Evolutionary conservation across 2,797 vertebrate species (phyloP).

Genomic region (Hydrolagus colliei): DNA sequence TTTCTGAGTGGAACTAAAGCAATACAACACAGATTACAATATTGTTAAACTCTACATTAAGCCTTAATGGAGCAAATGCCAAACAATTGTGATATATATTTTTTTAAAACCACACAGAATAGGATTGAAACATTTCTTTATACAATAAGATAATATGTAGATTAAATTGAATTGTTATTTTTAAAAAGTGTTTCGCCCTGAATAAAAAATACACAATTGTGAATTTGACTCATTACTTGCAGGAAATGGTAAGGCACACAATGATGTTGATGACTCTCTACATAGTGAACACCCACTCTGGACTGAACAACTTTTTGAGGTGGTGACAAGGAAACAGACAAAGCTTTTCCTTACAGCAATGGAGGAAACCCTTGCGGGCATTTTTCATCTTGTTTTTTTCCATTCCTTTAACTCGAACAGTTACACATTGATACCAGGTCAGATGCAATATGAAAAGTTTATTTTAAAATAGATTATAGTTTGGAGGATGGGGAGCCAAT

Average conservation of each 20-base stretch:
- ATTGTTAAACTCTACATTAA: too few species aligned
- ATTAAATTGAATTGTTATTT: conserved; percentile 1
- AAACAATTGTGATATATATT: too few species aligned
- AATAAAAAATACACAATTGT: neutral
- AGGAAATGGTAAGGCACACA: neutral
- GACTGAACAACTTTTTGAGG: neutral
- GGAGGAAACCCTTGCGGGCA: neutral
- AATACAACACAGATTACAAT: too few species aligned
- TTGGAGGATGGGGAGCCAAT: too few species aligned
- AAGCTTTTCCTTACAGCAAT: neutral
- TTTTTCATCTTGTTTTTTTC: neutral
- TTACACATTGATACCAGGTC: too few species aligned
- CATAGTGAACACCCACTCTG: neutral
- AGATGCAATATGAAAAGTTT: too few species aligned
- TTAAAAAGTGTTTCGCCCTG: neutral
- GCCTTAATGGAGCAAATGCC: too few species aligned
- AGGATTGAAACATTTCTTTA: too few species aligned
- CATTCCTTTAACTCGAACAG: too few species aligned
- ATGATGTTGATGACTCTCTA: neutral
- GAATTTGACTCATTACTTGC: neutral
- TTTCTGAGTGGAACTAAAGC: too few species aligned
- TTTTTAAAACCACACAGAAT: too few species aligned
- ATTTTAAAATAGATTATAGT: too few species aligned
- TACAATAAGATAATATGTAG: neutral
- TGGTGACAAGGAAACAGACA: neutral